These are phyloP conservation scores for Girardia tigrina DNA, from an alignment of 2,888 invertebrate species.

Conservation along the genomic window DNA sequence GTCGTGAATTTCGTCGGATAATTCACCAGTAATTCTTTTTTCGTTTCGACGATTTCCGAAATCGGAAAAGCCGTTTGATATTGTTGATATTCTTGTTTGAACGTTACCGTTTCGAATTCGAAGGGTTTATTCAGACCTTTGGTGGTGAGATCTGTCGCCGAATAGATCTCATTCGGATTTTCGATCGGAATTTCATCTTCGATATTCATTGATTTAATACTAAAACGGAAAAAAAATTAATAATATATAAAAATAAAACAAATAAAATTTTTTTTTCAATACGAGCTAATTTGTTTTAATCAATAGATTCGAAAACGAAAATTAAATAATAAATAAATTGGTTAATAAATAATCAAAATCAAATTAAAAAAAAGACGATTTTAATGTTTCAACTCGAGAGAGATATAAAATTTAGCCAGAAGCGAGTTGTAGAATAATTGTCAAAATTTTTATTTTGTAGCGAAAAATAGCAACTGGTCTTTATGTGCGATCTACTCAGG, in stretches of 20 bases:
- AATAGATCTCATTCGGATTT: not conserved
- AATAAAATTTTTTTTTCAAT: too few relatives aligned
- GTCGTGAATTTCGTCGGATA: not conserved
- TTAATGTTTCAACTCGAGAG: not conserved
- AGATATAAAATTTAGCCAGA: slow-evolving; percentile 10
- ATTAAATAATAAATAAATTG: too few relatives aligned
- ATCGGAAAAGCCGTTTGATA: not conserved
- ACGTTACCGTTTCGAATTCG: not conserved
- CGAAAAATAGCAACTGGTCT: slow-evolving; percentile 14
- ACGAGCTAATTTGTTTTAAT: too few relatives aligned
- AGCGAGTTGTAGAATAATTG: slow-evolving; percentile 20
- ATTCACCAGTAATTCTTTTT: not conserved
- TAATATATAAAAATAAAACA: not conserved
- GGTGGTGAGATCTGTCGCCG: not conserved
- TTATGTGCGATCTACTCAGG: slow-evolving; percentile 23
- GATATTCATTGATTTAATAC: slow-evolving; percentile 2
- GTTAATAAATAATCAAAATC: too few relatives aligned
- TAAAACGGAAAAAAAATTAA: too few relatives aligned
- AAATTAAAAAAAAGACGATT: too few relatives aligned
- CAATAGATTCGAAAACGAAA: too few relatives aligned
- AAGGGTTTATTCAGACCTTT: not conserved
- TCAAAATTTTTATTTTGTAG: slow-evolving; percentile 6
- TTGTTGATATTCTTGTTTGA: not conserved
- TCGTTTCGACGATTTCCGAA: not conserved
- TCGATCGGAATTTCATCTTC: not conserved